Evolutionary conservation across 1,140 invertebrate species (phyloP).

Genomic region (Hirudo medicinalis): DNA sequence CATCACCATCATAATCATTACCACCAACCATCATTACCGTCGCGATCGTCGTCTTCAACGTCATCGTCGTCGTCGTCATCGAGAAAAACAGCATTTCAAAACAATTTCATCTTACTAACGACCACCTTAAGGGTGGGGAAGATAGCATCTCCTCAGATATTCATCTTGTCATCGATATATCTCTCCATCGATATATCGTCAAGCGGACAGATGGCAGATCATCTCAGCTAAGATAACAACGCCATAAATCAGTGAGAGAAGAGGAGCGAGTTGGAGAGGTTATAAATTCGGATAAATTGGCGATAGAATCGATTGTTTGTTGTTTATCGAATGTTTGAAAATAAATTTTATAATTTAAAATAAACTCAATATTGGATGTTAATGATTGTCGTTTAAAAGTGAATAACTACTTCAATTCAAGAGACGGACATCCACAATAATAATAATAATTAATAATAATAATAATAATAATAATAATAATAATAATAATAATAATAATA

Average conservation of each 20-base stretch:
- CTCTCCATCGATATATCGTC: neutral
- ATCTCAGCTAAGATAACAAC: too few species aligned
- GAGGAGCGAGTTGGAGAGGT: too few species aligned
- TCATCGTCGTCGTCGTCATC: neutral
- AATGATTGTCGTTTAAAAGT: too few species aligned
- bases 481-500: neutral
- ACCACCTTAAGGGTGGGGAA: neutral
- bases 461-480: conserved; percentile 5
- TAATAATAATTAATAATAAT: conserved; percentile 9
- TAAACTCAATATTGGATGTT: too few species aligned
- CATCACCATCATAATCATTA: neutral
- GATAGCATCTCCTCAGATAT: neutral
- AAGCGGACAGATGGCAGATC: too few species aligned
- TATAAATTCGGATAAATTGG: too few species aligned
- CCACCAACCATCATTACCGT: too few species aligned
- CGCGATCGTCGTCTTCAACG: neutral
- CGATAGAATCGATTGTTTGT: too few species aligned
- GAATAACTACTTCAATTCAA: too few species aligned
- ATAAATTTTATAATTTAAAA: too few species aligned
- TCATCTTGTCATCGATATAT: neutral
- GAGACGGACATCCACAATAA: neutral
- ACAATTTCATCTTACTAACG: neutral
- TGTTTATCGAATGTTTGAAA: too few species aligned
- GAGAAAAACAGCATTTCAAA: neutral
- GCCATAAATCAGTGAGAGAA: too few species aligned